Evolutionary conservation across 2,113 vertebrate species (phyloP).

Genomic region (Brachypodius melanocephalos): DNA sequence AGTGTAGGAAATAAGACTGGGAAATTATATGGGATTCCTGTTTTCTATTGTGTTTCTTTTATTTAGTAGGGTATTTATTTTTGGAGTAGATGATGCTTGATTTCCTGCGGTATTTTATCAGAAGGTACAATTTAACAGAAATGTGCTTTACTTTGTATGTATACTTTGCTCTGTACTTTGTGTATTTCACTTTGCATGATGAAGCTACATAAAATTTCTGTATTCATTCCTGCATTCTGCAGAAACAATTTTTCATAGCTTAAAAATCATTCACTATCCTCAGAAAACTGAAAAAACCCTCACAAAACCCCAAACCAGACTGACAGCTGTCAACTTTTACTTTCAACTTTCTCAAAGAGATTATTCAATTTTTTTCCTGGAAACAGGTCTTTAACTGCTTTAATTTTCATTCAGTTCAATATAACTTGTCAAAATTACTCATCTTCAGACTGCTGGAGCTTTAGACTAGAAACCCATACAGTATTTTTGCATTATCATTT

Average conservation of each 20-base stretch:
- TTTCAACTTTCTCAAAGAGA: neutral
- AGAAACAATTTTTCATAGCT: neutral
- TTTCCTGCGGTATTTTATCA: neutral
- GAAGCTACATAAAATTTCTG: neutral
- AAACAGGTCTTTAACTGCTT: neutral
- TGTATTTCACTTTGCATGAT: neutral
- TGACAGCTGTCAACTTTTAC: neutral
- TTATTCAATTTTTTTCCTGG: neutral
- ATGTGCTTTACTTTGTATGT: neutral
- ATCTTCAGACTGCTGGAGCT: neutral
- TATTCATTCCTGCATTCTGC: neutral
- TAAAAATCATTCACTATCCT: neutral
- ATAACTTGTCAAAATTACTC: neutral
- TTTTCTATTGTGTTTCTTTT: neutral
- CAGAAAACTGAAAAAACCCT: neutral
- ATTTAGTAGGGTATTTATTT: neutral
- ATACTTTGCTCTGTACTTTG: neutral
- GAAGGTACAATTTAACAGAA: neutral
- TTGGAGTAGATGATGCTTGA: neutral
- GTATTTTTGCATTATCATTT: neutral
- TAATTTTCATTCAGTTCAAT: neutral
- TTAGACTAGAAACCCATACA: neutral
- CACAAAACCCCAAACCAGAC: neutral
- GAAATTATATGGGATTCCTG: neutral
- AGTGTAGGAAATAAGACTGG: neutral